phyloP scores from a whole-genome alignment of 2,888 invertebrate genomes.

The Saturnia japonica region DNA sequence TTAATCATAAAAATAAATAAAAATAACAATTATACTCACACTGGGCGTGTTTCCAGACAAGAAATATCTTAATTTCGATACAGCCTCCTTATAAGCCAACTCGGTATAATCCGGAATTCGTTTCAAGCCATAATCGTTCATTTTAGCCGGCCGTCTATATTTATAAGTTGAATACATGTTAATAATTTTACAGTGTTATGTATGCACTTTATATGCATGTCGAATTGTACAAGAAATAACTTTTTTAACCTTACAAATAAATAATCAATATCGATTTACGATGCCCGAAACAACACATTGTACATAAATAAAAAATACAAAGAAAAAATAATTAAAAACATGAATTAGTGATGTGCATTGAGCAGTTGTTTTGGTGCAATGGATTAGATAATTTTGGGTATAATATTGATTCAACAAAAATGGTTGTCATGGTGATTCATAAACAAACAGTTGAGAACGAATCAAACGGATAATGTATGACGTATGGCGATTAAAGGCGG shows the following conservation, averaged over 20 bases:
- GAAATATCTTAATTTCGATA: conserved; percentile 88
- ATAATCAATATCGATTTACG: neutral
- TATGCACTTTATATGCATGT: neutral
- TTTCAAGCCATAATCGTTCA: conserved; percentile 78
- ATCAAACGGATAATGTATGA: neutral
- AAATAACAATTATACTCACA: conserved; percentile 53
- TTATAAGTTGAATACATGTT: conserved; percentile 24
- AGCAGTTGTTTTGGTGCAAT: conserved; percentile 48
- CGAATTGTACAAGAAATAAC: neutral
- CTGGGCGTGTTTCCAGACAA: conserved; percentile 84
- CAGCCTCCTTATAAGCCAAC: conserved; percentile 92
- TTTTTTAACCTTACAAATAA: neutral
- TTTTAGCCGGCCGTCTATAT: conserved; percentile 70
- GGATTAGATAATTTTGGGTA: conserved; percentile 35
- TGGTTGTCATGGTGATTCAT: conserved; percentile 62
- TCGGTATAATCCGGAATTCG: conserved; percentile 90
- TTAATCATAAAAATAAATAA: too few relatives aligned
- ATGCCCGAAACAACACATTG: neutral
- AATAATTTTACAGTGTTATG: neutral
- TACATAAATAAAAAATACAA: neutral
- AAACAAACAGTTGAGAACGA: conserved; percentile 47
- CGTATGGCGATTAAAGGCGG: neutral
- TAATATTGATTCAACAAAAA: conserved; percentile 64
- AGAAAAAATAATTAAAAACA: neutral
- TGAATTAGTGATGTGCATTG: conserved; percentile 60